Percentiles rank a stretch among this genome's conserved stretches.
phyloP scores from a whole-genome alignment of 2,113 vertebrate genomes.

The Empidonax traillii region DNA sequence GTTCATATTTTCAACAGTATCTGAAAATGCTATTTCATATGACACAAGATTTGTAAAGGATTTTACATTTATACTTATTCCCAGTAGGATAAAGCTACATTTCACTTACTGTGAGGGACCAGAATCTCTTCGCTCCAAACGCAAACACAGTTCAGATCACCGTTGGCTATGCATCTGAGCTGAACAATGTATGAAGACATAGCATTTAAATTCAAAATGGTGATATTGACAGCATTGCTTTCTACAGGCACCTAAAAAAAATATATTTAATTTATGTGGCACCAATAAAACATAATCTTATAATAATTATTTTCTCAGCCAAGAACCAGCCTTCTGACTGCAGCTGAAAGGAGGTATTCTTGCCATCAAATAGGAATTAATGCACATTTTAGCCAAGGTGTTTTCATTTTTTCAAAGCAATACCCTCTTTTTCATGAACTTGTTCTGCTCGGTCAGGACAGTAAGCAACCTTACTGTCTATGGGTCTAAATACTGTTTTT shows the following conservation, averaged over 20 bases:
- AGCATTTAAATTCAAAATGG: slow-evolving; percentile 26
- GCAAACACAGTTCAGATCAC: slow-evolving; percentile 25
- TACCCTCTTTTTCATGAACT: neutral
- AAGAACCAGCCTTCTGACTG: neutral
- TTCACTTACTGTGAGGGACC: slow-evolving; percentile 63
- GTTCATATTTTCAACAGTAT: neutral
- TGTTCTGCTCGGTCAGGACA: neutral
- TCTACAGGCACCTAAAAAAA: slow-evolving; percentile 37
- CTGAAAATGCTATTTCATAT: neutral
- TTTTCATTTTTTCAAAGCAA: neutral
- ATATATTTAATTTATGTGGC: neutral
- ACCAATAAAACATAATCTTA: neutral
- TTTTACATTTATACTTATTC: neutral
- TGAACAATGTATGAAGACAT: slow-evolving; percentile 39
- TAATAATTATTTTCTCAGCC: neutral
- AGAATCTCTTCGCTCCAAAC: slow-evolving; percentile 51
- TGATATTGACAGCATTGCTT: slow-evolving; percentile 7
- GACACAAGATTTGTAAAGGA: neutral
- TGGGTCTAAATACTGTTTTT: neutral
- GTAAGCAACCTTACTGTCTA: neutral
- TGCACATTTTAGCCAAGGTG: neutral
- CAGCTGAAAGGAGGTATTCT: neutral
- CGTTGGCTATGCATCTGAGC: slow-evolving; percentile 33
- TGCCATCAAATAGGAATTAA: neutral
- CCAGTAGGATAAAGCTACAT: neutral